Conservation (phyloP, 1,140 invertebrate species). For the Papilio polytes region DNA sequence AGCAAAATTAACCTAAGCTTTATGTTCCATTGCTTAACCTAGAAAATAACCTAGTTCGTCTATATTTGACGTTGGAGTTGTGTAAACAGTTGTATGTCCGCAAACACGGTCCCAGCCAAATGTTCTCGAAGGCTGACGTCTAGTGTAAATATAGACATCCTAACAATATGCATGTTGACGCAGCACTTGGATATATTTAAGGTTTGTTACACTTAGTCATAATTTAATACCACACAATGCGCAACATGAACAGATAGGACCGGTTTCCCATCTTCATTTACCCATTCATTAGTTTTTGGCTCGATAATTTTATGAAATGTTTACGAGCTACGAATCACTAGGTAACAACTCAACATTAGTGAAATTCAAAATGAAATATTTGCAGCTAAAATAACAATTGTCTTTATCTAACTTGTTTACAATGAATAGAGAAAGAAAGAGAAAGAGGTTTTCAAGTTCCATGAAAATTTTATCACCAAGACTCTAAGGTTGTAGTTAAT, state of each 20-base stretch:
- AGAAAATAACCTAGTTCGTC: neutral
- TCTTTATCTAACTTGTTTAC: neutral
- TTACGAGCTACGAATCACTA: no score
- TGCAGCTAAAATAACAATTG: neutral
- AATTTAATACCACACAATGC: neutral
- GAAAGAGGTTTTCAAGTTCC: neutral
- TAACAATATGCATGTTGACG: slow-evolving; percentile 14
- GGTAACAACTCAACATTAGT: neutral
- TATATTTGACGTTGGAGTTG: neutral
- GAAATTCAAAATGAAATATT: neutral
- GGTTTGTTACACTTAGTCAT: neutral
- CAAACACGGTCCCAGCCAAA: slow-evolving; percentile 26
- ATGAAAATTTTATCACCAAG: neutral
- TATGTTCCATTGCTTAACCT: neutral
- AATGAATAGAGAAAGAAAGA: neutral
- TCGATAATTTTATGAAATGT: no score
- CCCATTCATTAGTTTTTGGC: no score
- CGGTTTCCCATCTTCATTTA: no score
- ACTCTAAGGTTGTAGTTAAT: neutral
- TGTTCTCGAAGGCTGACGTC: slow-evolving; percentile 4
- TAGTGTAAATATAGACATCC: slow-evolving; percentile 29
- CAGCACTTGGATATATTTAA: slow-evolving; percentile 1
- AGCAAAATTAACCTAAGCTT: neutral
- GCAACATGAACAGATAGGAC: no score
- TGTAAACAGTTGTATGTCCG: slow-evolving; percentile 25